phyloP scores from a whole-genome alignment of 2,113 vertebrate genomes.

The Prunella fulvescens region DNA sequence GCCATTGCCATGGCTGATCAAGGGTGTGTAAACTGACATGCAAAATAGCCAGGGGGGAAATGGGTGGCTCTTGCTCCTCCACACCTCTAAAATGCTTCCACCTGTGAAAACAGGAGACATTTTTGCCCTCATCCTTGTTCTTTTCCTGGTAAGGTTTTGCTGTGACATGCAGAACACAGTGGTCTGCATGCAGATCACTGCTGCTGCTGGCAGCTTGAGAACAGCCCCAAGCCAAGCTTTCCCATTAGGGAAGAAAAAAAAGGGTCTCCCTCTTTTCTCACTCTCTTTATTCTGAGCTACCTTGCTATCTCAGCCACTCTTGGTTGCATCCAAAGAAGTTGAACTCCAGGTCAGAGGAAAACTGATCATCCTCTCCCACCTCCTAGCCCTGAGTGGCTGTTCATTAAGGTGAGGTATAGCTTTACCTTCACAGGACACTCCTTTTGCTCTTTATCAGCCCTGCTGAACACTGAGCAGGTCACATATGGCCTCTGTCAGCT shows the following conservation, averaged over 20 bases:
- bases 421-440: conserved; percentile 61
- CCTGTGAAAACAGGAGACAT: not conserved
- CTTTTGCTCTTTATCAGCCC: conserved; percentile 59
- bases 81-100: not conserved
- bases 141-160: not conserved
- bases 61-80: not conserved
- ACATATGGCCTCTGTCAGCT: conserved; percentile 70
- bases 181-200: not conserved
- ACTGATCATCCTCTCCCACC: conserved; percentile 50
- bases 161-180: not conserved
- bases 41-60: not conserved
- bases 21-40: accelerated
- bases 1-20: not conserved
- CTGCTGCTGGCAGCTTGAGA: not conserved
- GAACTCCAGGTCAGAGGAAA: conserved; percentile 63
- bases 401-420: conserved; percentile 68
- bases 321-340: conserved; percentile 47
- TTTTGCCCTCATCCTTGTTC: not conserved
- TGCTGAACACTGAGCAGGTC: conserved; percentile 36
- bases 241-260: not conserved
- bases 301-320: conserved; percentile 13
- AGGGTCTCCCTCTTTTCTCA: not conserved
- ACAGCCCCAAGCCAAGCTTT: not conserved
- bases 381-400: conserved; percentile 7
- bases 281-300: not conserved